Base-by-base conservation (phyloP, 2,113 vertebrate genomes). In the Ciconia boyciana region DNA sequence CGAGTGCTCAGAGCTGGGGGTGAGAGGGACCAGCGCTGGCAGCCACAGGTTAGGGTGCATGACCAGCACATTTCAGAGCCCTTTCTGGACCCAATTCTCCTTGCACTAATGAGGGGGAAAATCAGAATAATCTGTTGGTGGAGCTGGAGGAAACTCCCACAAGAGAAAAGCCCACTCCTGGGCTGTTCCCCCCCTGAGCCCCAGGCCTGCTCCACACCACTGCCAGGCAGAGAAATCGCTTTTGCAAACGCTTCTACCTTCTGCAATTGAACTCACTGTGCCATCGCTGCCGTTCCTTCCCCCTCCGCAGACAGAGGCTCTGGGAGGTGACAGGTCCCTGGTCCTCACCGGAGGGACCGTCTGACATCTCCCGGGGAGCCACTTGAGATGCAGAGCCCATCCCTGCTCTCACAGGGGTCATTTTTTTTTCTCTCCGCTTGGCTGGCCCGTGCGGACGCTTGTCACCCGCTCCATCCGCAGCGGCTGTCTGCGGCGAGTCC, bases 1-100 rank as follows among this genome's bases (percentile, higher is more conserved):
- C 0, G 1, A n/a, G 22, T 0, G 0, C 39, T 10, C 21, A 3
- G 61, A 89, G 32, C 60, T 14, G 18, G 31, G 31, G 48, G 11
- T 2, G 25, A 34, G 48, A n/a, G 7, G 10, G 10, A 57, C n/a
- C 36, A 24, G 44, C 8, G 25, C 28, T 1, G 0, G 16, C 60
- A 66, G 34, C 25, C 2, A 0, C 46, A 19, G 51, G 17, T 49
- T 15, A 55, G 21, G 10, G 52, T n/a, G 7, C 0, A 0, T 6
- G 19, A 48, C 15, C 41, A 21, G 51, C 41, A 52, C 52, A 11
- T 19, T 25, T 29, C 74, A 55, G 61, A 92, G 46, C 39, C 55
- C 36, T 66, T 49, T 31, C 6, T 6, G 34, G 8, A 10, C 31
- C 49, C 2, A 2, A 9, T n/a, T 28, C n/a, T 24, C 25, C 39